Evolutionary conservation across 2,113 vertebrate species (phyloP).

Genomic region (Hylia prasina): DNA sequence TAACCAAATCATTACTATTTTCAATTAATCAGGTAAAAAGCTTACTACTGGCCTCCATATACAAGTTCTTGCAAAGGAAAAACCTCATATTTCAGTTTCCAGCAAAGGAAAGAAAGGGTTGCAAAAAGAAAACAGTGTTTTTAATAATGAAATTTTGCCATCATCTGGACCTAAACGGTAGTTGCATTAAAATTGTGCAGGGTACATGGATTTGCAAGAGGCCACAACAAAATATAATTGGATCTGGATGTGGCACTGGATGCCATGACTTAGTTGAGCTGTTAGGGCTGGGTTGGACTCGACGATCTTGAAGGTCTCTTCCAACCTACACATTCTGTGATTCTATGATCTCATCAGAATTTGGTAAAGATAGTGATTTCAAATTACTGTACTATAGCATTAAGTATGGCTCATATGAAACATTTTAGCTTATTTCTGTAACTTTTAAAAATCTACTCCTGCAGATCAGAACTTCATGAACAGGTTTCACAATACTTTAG

Average conservation of each 20-base stretch:
- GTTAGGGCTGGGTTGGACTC: too few relatives aligned
- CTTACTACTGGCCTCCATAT: neutral
- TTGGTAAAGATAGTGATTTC: neutral
- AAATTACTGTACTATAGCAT: neutral
- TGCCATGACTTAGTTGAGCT: too few relatives aligned
- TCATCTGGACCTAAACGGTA: neutral
- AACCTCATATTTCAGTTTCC: neutral
- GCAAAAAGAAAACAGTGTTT: neutral
- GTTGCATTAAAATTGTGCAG: neutral
- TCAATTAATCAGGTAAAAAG: neutral
- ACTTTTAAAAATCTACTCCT: neutral
- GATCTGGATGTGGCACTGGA: too few relatives aligned
- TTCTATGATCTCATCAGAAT: neutral
- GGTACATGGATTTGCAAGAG: neutral
- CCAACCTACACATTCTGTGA: too few relatives aligned
- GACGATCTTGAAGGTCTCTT: too few relatives aligned
- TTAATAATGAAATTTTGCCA: neutral
- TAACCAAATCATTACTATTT: neutral
- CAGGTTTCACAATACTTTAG: neutral
- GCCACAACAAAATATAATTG: neutral
- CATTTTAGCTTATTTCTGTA: neutral
- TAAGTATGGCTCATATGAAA: neutral
- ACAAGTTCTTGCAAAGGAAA: neutral
- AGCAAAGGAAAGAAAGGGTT: neutral
- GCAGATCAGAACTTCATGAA: neutral